Percentiles rank a stretch among this genome's conserved stretches.
Conservation (phyloP, 2,888 invertebrate genomes). For the Melipona bicolor region DNA sequence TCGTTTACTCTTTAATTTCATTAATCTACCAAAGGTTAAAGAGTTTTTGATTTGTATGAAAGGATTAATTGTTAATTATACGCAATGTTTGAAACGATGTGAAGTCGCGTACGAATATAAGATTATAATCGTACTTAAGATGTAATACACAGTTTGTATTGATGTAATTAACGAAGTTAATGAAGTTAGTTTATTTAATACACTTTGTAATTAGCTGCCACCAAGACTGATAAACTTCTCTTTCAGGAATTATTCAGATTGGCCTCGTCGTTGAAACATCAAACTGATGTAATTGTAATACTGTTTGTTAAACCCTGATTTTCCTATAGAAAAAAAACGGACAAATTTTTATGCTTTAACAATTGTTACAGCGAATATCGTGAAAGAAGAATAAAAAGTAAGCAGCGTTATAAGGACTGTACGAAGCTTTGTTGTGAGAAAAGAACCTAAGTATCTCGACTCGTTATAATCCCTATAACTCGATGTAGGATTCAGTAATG, state of each 20-base stretch:
- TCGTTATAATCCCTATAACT: constrained; percentile 77
- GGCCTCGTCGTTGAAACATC: neutral
- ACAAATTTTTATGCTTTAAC: neutral
- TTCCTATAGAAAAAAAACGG: neutral
- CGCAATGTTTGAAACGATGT: neutral
- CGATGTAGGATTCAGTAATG: constrained; percentile 77
- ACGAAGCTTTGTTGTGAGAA: constrained; percentile 23
- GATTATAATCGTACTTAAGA: neutral
- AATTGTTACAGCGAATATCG: neutral
- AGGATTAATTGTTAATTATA: neutral
- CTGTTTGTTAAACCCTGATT: neutral
- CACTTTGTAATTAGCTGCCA: neutral
- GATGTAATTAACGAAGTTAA: neutral
- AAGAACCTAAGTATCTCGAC: constrained; percentile 68
- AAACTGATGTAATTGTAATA: neutral
- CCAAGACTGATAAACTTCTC: neutral
- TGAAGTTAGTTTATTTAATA: neutral
- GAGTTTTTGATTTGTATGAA: neutral
- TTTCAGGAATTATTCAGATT: neutral
- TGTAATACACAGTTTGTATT: neutral
- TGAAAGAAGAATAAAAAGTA: constrained; percentile 30
- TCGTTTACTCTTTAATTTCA: too few species aligned
- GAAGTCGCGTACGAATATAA: neutral
- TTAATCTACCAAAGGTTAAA: neutral
- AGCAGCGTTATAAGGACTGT: constrained; percentile 24